Base-by-base conservation (phyloP, 2,888 invertebrate species). In the Callyntrura sp. region DNA sequence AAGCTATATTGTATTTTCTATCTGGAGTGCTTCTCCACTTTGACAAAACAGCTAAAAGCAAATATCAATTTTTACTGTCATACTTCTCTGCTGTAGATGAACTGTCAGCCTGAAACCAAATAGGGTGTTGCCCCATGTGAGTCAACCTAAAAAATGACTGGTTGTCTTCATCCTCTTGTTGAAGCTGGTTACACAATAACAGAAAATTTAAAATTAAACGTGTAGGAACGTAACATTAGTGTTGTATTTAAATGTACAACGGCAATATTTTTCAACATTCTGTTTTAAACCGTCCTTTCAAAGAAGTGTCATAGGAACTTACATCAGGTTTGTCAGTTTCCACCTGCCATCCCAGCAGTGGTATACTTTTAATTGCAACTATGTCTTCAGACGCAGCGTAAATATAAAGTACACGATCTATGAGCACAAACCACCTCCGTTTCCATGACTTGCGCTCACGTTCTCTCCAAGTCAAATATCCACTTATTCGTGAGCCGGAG, bases 381-480 rank as follows among this genome's bases (percentile, higher is more conserved):
- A 95, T 95, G 94, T 96, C 96, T 94, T 96, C 95, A 57, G 95
- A 95, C 25, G 96, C 96, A 93, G 95, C 95, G 93, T 95, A 95
- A 51, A 94, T 94, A 91, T 95, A 95, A 20, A 95, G 93, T 43
- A 95, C 95, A 94, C 95, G 95, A 85, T 95, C 95, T 93, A 96
- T 95, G 20, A 96, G 94, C 17, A 96, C 95, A 94, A 95, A 96
- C 96, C 96, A 96, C 28, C 94, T 93, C 68, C 94, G 94, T 94
- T 95, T 95, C 96, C 96, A 96, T 9, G 94, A 94, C 86, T 94
- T 94, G 81, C 94, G 94, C 76, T 94, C 94, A 65, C 94, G 94
- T 65, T 94, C 94, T 79, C 94, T 94, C 89, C 94, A 93, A 73
- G 94, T 94, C 78, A 96, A 94, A 94, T 95, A 96, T 5, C 96